A percentile compares a stretch with the other conserved stretches of the same genome.
phyloP scores from a whole-genome alignment of 2,113 vertebrate species.

The Trinectes maculatus region DNA sequence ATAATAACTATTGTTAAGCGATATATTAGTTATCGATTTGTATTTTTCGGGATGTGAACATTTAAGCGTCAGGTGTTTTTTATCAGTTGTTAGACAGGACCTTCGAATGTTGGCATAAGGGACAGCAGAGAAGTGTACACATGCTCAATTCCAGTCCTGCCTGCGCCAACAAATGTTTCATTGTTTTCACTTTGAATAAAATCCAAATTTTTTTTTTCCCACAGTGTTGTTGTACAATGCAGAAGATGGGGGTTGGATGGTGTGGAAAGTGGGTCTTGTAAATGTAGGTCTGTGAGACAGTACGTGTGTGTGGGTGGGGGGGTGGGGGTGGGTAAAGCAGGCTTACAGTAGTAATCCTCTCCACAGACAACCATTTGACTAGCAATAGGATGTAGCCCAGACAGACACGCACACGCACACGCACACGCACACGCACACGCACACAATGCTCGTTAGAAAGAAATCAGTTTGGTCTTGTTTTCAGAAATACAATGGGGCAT shows the following conservation, averaged over 20 bases:
- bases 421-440: constrained; percentile 15
- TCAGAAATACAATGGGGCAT: constrained; percentile 37
- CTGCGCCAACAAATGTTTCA: constrained; percentile 7
- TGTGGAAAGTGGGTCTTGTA: constrained; percentile 77
- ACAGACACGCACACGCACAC: constrained; percentile 42
- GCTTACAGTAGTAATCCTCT: constrained; percentile 84
- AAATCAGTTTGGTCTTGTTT: constrained; percentile 53
- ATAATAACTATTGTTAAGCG: neutral
- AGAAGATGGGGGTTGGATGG: constrained; percentile 34
- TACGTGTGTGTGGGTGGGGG: constrained; percentile 74
- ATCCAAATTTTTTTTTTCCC: neutral
- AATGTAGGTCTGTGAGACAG: constrained; percentile 82
- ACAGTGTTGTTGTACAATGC: constrained; percentile 19
- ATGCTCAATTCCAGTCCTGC: neutral
- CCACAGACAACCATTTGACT: constrained; percentile 84
- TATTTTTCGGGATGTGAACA: no score
- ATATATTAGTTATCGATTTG: no score
- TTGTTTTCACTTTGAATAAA: constrained; percentile 3
- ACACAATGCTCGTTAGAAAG: constrained; percentile 23
- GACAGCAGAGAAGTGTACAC: neutral
- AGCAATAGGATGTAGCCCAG: constrained; percentile 74
- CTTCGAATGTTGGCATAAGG: neutral
- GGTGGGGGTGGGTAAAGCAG: constrained; percentile 80
- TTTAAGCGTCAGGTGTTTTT: no score
- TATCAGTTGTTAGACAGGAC: no score